phyloP scores from a whole-genome alignment of 2,797 vertebrate species.

The Betta splendens region DNA sequence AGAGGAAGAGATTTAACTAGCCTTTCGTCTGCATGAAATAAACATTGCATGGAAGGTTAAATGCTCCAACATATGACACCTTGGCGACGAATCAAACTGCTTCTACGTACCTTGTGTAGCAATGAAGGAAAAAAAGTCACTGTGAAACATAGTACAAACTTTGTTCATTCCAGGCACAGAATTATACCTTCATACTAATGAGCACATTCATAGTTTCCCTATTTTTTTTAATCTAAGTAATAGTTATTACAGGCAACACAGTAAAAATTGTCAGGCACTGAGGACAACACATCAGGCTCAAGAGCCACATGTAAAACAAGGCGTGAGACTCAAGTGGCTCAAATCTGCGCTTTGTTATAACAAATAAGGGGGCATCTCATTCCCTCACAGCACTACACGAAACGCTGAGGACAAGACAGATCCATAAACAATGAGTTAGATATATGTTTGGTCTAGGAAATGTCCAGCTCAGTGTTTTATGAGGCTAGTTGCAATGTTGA shows the following conservation, averaged over 20 bases:
- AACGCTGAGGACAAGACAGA: constrained; percentile 77
- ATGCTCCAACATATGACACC: constrained; percentile 70
- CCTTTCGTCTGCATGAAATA: constrained; percentile 76
- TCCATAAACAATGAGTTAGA: constrained; percentile 81
- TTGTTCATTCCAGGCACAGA: constrained; percentile 6
- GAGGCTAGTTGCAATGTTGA: constrained; percentile 81
- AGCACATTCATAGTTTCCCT: constrained; percentile 14
- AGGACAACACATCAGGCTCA: constrained; percentile 47
- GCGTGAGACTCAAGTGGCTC: constrained; percentile 52
- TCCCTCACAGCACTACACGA: constrained; percentile 73
- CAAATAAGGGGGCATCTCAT: constrained; percentile 72
- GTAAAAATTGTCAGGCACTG: constrained; percentile 53
- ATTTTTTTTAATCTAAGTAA: too few species aligned
- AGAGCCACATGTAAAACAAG: constrained; percentile 59
- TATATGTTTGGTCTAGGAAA: constrained; percentile 79
- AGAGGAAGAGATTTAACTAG: constrained; percentile 72
- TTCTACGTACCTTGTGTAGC: constrained; percentile 35
- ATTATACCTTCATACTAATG: constrained; percentile 14
- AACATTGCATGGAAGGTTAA: constrained; percentile 74
- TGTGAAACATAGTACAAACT: constrained; percentile 4
- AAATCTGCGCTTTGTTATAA: constrained; percentile 49
- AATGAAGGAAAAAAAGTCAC: constrained; percentile 31
- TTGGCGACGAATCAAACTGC: constrained; percentile 55
- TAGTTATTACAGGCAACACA: too few species aligned
- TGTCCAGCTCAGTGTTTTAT: constrained; percentile 76